These are phyloP conservation scores for Euura lappo DNA, from an alignment of 1,140 invertebrate species.

Conservation along the genomic window DNA sequence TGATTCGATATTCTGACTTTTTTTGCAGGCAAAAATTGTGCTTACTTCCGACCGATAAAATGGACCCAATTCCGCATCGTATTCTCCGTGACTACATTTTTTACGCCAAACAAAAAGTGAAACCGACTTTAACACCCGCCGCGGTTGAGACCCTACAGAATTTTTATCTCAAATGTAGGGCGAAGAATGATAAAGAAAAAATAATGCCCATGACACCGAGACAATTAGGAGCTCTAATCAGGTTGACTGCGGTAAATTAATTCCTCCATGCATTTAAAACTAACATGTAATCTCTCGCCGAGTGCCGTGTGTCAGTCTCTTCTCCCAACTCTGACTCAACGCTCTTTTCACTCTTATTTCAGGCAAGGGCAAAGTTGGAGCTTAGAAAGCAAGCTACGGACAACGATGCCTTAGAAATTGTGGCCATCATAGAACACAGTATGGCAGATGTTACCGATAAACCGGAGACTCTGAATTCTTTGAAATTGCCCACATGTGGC, in stretches of 20 bases:
- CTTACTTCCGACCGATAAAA: conserved; percentile 62
- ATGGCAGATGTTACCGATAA: conserved; percentile 78
- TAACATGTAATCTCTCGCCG: neutral
- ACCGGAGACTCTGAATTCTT: conserved; percentile 47
- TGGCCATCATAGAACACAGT: conserved; percentile 85
- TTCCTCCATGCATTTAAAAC: conserved; percentile 9
- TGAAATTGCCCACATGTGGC: conserved; percentile 53
- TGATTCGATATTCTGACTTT: conserved; percentile 6
- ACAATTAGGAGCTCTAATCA: conserved; percentile 87
- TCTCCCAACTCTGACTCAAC: too few relatives aligned
- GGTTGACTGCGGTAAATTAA: conserved; percentile 78
- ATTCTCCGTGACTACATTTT: conserved; percentile 89
- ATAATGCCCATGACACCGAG: conserved; percentile 80
- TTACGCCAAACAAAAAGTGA: conserved; percentile 89
- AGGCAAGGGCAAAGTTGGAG: conserved; percentile 87
- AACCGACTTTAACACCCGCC: conserved; percentile 75
- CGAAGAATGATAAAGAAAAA: conserved; percentile 66
- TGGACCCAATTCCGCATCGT: conserved; percentile 74
- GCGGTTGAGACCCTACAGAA: conserved; percentile 75
- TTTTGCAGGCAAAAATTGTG: conserved; percentile 66
- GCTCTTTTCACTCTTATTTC: conserved; percentile 18
- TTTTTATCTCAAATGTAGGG: conserved; percentile 84
- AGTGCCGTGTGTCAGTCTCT: too few relatives aligned
- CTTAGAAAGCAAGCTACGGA: conserved; percentile 79
- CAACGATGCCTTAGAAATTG: conserved; percentile 84